phyloP scores from a whole-genome alignment of 2,797 vertebrate genomes.

The Glossophaga mutica region DNA sequence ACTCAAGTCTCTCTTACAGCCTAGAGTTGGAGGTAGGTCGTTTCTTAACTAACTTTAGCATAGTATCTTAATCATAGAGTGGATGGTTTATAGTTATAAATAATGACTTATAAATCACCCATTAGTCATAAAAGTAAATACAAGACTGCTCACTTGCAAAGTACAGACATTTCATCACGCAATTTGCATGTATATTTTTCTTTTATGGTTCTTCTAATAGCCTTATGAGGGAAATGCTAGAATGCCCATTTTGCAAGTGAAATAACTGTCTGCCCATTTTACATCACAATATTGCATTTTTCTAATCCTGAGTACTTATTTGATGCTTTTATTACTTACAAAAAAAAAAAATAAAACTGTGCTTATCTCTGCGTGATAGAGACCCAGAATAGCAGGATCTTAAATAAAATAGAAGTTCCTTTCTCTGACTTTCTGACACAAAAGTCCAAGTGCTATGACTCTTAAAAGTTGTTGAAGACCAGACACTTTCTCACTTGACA shows the following conservation, averaged over 20 bases:
- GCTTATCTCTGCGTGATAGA: not conserved
- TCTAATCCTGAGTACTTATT: not conserved
- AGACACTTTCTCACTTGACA: accelerated
- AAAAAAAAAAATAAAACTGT: not conserved
- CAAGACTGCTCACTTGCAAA: not conserved
- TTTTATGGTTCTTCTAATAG: not conserved
- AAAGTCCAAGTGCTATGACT: not conserved
- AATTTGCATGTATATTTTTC: not conserved
- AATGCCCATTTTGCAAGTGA: not conserved
- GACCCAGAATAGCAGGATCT: not conserved
- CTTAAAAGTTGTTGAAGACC: not conserved
- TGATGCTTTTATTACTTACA: not conserved
- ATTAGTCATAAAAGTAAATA: not conserved
- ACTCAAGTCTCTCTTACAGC: not conserved
- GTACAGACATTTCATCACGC: not conserved
- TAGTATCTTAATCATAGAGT: not conserved
- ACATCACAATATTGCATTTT: not conserved
- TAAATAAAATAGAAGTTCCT: not conserved
- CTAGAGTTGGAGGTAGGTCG: not conserved
- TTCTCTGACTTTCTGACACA: not conserved
- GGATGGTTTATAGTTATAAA: not conserved
- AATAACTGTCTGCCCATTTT: not conserved
- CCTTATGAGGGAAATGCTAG: not conserved
- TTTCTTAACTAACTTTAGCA: not conserved
- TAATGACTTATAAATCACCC: not conserved